Percentiles rank a stretch among this genome's conserved stretches.
phyloP scores from a whole-genome alignment of 2,888 invertebrate genomes.

The Axea sp. region DNA sequence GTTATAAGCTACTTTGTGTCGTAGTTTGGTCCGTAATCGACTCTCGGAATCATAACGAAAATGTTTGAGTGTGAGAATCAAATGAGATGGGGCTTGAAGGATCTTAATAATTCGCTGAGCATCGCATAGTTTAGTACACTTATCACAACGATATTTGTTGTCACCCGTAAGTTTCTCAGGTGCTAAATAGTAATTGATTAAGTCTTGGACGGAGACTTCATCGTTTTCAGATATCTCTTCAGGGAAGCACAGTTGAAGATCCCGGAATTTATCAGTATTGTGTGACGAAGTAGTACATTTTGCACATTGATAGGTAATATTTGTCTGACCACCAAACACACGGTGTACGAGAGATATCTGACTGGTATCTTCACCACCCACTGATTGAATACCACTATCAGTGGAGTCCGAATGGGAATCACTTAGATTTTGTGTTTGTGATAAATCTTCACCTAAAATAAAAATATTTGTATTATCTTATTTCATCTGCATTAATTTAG shows the following conservation, averaged over 20 bases:
- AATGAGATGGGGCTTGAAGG: conserved; percentile 86
- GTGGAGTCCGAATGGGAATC: conserved; percentile 78
- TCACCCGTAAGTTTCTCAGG: conserved; percentile 89
- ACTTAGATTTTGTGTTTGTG: conserved; percentile 73
- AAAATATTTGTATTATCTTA: neutral
- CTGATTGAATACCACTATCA: conserved; percentile 78
- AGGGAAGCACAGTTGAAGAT: conserved; percentile 89
- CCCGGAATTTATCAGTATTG: conserved; percentile 89
- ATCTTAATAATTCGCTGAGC: conserved; percentile 87
- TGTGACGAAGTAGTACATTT: conserved; percentile 86
- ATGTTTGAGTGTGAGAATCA: conserved; percentile 90
- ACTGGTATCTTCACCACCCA: conserved; percentile 73
- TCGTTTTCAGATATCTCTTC: conserved; percentile 78
- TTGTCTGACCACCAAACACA: conserved; percentile 88
- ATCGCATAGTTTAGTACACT: conserved; percentile 87
- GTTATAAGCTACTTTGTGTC: conserved; percentile 84
- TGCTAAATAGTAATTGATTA: conserved; percentile 88
- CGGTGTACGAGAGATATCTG: conserved; percentile 82
- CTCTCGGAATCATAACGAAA: conserved; percentile 87
- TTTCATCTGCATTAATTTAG: too few species aligned
- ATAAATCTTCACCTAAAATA: conserved; percentile 71
- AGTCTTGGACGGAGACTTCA: conserved; percentile 86
- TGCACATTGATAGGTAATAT: conserved; percentile 87
- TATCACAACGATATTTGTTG: conserved; percentile 90
- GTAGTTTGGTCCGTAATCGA: conserved; percentile 88